phyloP scores from a whole-genome alignment of 2,888 invertebrate species.

The Penaeus monodon region DNA sequence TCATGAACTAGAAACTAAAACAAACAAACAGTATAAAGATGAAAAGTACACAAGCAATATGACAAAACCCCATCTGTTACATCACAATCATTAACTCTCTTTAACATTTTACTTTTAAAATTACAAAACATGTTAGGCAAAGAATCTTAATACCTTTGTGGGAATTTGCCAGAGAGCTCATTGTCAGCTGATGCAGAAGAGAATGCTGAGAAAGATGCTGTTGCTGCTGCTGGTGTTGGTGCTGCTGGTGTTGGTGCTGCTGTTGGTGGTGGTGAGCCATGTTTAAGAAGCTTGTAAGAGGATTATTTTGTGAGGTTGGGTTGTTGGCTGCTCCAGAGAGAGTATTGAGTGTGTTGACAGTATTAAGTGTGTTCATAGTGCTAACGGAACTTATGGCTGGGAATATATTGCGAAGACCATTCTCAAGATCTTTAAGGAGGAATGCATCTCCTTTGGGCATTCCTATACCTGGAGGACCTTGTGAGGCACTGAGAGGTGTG shows the following conservation, averaged over 20 bases:
- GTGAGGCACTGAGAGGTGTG: conserved; percentile 50
- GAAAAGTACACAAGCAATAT: conserved; percentile 17
- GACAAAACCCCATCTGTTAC: conserved; percentile 1
- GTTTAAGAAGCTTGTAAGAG: conserved; percentile 67
- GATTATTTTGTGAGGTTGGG: conserved; percentile 53
- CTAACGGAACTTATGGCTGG: conserved; percentile 72
- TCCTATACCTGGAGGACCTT: conserved; percentile 61
- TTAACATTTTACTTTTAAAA: not conserved
- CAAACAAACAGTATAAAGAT: not conserved
- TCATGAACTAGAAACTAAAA: too few species aligned
- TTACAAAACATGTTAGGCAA: not conserved
- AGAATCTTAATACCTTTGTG: conserved; percentile 59
- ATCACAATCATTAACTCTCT: too few species aligned
- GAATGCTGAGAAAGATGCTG: conserved; percentile 63
- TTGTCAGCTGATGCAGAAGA: conserved; percentile 56
- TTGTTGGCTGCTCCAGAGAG: conserved; percentile 54
- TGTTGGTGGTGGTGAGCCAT: conserved; percentile 63
- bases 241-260: conserved; percentile 52
- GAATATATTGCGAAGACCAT: conserved; percentile 71
- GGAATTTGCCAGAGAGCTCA: conserved; percentile 56
- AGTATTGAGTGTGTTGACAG: conserved; percentile 55
- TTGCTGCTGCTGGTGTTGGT: conserved; percentile 57
- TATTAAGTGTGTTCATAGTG: conserved; percentile 62
- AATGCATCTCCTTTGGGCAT: conserved; percentile 66
- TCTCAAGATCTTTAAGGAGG: conserved; percentile 73